These are phyloP conservation scores for Atlantisia rogersi DNA, from an alignment of 2,113 vertebrate genomes.

Conservation along the genomic window DNA sequence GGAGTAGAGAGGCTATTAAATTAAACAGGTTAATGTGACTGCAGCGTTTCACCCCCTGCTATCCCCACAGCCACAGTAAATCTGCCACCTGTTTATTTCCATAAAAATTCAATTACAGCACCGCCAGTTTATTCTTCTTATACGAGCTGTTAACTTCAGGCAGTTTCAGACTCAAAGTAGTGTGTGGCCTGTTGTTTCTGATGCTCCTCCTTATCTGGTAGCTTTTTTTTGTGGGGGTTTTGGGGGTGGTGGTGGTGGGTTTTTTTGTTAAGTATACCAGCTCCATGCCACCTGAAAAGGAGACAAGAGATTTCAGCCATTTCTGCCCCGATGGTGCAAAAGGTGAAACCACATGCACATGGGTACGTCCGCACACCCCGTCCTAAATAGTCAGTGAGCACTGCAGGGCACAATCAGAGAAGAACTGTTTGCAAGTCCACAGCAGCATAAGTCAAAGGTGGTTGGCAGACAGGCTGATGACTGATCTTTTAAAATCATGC, in stretches of 20 bases:
- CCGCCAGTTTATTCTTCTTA: slow-evolving; percentile 74
- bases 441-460: background rate
- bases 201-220: background rate
- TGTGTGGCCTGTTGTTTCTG: background rate
- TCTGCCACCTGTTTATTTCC: slow-evolving; percentile 85
- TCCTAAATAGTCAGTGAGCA: rapidly evolving
- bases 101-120: slow-evolving; percentile 84
- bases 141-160: slow-evolving; percentile 72
- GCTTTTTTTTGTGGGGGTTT: background rate
- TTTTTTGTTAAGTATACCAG: background rate
- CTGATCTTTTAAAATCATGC: background rate
- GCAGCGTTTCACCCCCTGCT: slow-evolving; percentile 65
- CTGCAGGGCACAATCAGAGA: too few relatives aligned
- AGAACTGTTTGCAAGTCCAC: background rate
- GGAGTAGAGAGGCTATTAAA: slow-evolving; percentile 66
- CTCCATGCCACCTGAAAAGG: background rate
- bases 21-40: slow-evolving; percentile 81
- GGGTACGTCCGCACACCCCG: too few relatives aligned
- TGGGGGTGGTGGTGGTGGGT: too few relatives aligned
- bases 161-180: slow-evolving; percentile 47
- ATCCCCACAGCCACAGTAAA: slow-evolving; percentile 76
- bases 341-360: rapidly evolving
- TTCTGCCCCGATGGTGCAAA: background rate
- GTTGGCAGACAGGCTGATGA: background rate
- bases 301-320: background rate